Percentiles rank a stretch among this genome's conserved stretches.
These are phyloP conservation scores for Morpho helenor DNA, from an alignment of 2,888 invertebrate genomes.

Conservation along the genomic window DNA sequence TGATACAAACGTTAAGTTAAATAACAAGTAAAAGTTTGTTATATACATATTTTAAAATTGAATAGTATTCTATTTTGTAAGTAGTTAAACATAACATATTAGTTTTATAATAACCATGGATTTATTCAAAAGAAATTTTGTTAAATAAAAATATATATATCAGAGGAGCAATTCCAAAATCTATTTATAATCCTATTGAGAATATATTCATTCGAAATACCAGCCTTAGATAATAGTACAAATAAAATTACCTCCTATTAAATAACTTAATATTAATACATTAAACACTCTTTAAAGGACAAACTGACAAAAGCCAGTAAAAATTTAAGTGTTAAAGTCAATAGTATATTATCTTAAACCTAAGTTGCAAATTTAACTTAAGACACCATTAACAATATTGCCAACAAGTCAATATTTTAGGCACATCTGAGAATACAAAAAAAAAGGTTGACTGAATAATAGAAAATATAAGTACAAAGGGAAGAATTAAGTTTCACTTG, in stretches of 20 bases:
- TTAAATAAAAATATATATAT: no score
- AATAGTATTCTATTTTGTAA: no score
- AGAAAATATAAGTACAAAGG: conserved; percentile 67
- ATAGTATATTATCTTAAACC: conserved; percentile 22
- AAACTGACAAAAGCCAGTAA: conserved; percentile 10
- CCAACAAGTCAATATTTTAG: conserved; percentile 65
- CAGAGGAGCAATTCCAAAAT: not conserved
- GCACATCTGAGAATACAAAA: conserved; percentile 69
- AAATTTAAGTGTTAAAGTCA: conserved; percentile 20
- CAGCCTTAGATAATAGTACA: conserved; percentile 3
- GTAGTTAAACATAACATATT: no score
- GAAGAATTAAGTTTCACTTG: conserved; percentile 67
- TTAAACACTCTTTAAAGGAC: conserved; percentile 12
- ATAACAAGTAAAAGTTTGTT: no score
- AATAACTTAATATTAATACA: conserved; percentile 13
- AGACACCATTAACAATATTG: conserved; percentile 45
- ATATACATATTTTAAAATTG: no score
- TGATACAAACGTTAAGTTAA: no score
- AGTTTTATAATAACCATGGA: no score
- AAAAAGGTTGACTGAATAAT: conserved; percentile 47
- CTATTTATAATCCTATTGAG: not conserved
- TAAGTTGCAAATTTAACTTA: conserved; percentile 22
- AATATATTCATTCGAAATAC: conserved; percentile 6
- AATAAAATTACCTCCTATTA: conserved; percentile 8
- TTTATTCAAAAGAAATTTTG: no score